Base-by-base conservation (phyloP, 2,797 vertebrate genomes). In the Tokudaia muenninki region DNA sequence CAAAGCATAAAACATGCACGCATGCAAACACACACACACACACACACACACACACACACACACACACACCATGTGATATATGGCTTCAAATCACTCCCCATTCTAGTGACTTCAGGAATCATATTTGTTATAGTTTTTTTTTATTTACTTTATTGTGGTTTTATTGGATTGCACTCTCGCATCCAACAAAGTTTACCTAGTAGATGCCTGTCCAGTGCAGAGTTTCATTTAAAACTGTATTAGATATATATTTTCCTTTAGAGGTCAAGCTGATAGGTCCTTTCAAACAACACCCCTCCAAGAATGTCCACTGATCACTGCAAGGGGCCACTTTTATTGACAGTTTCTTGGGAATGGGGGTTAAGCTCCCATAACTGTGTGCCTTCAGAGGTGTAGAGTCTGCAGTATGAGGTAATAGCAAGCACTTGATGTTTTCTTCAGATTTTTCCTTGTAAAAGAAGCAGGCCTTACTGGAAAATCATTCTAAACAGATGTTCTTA, bases 401-500 rank as follows among this genome's bases (percentile, higher is more conserved):
- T 98, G 87, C 82, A 94, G 95, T 95, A 95, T 97, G 97, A 98
- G 94, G 94, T 97, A 98, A 98, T 97, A 83, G 91, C 87, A 94
- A 96, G n/a, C 92, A 89, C 59, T 94, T 97, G 97, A 97, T 0
- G 5, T 94, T 98, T 98, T 97, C 95, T 97, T 98, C 96, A 94
- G 78, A 93, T 96, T 97, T 97, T 96, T 97, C 29, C 96, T 98
- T 98, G 94, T 98, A 98, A 98, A 98, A 98, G 52, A 87, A 95
- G 79, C 50, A 96, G 92, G 83, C 67, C 84, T 98, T 96, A 96
- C 94, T 96, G 97, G 96, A 98, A 96, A 97, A 98, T 96, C 95
- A 91, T 97, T 98, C 94, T 84, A 97, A 98, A 98, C 98, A 98
- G 97, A 98, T 98, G 98, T 98, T 97, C 90, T 2, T 87, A 98